phyloP scores from a whole-genome alignment of 2,888 invertebrate genomes.

The Folsomia manolachei region DNA sequence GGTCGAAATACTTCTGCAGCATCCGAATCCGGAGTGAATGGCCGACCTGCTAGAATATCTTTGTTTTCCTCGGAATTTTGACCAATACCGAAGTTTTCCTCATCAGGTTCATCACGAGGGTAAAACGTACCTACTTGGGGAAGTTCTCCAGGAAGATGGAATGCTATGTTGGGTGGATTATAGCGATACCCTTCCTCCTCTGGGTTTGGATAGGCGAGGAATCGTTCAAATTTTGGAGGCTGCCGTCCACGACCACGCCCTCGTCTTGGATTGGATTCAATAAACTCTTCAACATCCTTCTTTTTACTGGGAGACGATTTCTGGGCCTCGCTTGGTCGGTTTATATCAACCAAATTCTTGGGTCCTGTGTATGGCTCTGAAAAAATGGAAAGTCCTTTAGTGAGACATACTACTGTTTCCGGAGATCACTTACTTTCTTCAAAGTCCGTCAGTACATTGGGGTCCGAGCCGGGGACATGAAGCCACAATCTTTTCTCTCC shows the following conservation, averaged over 20 bases:
- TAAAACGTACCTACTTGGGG: constrained; percentile 21
- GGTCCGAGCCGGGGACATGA: constrained; percentile 32
- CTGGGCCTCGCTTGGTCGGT: not conserved
- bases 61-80: constrained; percentile 31
- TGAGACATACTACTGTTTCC: too few species aligned
- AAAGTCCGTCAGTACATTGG: constrained; percentile 35
- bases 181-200: constrained; percentile 25
- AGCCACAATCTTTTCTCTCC: constrained; percentile 31
- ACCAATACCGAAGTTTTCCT: constrained; percentile 27
- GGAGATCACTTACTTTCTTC: constrained; percentile 33
- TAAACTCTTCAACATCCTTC: not conserved
- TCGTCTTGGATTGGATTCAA: not conserved
- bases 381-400: not conserved
- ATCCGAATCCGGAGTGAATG: not conserved
- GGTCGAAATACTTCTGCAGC: not conserved
- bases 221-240: not conserved
- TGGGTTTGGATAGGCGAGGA: not conserved
- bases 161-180: constrained; percentile 19
- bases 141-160: constrained; percentile 27
- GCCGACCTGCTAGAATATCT: constrained; percentile 22
- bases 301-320: not conserved
- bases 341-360: constrained; percentile 12
- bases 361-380: constrained; percentile 19
- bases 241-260: not conserved
- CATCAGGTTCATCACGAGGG: constrained; percentile 20